Base-by-base conservation (phyloP, 37 sponge, comb jelly and placozoan genomes). In the Hormiphora californensis region DNA sequence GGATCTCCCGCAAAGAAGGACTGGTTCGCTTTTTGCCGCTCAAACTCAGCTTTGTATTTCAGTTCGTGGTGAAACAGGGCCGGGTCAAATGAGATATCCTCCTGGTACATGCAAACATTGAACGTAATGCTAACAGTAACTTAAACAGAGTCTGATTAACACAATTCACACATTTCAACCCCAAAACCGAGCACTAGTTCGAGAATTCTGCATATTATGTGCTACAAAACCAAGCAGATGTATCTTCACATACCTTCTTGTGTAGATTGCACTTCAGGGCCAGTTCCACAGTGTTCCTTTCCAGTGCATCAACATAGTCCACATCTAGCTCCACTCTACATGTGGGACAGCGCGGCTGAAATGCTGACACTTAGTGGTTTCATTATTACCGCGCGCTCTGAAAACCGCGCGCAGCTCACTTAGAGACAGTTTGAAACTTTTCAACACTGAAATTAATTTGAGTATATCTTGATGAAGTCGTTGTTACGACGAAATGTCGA, bases 11-110 rank as follows among this genome's bases (percentile, higher is more conserved):
- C 35, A 34, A 65, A 65, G 28, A 65, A 65, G 17, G 67, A 65
- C 32, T 65, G 32, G 67, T 65, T 65, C 15, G 67, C 67, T 65
- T 65, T 65, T 33, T 65, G 67, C 35, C 35, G 32, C 67, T 65
- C 37, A 65, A 34, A 65, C 67, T 36, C 35, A 5, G 33, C 67
- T 65, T 57, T 57, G 27, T 57, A 57, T 30, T 57, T 57, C 27
- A 23, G 7, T 57, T 23, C 27, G 30, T 57, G 61, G n/a, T 57
- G 30, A 57, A 23, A 30, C 23, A 57, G 9, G n/a, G 61, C 7
- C 9, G 61, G 61, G n/a, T 30, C 27, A 23, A 57, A 21, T 12
- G n/a, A 5, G n/a, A 57, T 23, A 28, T 57, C 27, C 27, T 57
- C 61, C n/a, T 57, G n/a, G 61, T 30, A 23, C 61, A 49, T 49